phyloP scores from a whole-genome alignment of 2,888 invertebrate genomes.

The Agonopterix subpropinquella region DNA sequence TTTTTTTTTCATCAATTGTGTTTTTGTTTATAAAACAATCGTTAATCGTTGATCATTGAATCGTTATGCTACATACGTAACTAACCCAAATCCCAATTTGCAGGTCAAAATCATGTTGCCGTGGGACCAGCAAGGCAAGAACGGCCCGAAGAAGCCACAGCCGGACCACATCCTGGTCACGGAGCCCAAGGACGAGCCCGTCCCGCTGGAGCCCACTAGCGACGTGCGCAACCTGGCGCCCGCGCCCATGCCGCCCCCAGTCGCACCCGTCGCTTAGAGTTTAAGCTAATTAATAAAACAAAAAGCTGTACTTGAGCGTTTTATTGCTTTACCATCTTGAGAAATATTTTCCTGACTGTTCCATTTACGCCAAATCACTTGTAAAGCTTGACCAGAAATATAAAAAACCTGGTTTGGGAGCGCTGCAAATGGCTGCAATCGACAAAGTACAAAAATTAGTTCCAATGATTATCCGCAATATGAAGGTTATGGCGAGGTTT shows the following conservation, averaged over 20 bases:
- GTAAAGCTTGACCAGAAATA: no score
- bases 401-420: no score
- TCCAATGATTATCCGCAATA: no score
- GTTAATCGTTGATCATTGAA: no score
- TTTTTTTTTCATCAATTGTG: no score
- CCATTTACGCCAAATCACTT: no score
- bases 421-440: no score
- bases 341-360: no score
- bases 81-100: conserved; percentile 42
- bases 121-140: conserved; percentile 98
- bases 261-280: conserved; percentile 50
- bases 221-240: conserved; percentile 84
- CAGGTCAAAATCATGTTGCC: conserved; percentile 99
- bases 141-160: conserved; percentile 97
- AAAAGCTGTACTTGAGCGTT: conserved; percentile 2
- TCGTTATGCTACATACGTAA: background rate
- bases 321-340: no score
- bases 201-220: conserved; percentile 82
- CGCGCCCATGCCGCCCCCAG: conserved; percentile 63
- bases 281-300: conserved; percentile 44
- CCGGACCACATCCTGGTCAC: conserved; percentile 98
- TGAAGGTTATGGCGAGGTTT: no score
- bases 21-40: background rate
- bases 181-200: conserved; percentile 96
- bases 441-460: no score